Evolutionary conservation across 2,113 vertebrate species (phyloP).

Genomic region (Vombatus ursinus): DNA sequence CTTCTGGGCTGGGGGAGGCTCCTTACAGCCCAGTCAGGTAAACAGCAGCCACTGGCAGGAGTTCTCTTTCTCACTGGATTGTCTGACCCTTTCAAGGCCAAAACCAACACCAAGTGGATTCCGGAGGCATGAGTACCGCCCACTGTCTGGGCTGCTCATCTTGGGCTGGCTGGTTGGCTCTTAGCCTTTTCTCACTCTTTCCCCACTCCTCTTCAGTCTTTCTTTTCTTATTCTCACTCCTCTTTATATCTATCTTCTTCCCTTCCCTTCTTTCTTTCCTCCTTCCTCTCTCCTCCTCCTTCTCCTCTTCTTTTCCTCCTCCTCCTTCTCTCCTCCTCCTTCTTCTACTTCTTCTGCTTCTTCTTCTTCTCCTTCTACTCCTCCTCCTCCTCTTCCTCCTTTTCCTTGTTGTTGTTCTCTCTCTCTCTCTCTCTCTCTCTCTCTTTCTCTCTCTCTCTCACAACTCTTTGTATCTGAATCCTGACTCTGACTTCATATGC

Average conservation of each 20-base stretch:
- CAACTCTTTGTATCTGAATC: too few species aligned
- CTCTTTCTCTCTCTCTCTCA: too few species aligned
- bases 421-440: too few species aligned
- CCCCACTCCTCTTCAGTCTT: background rate
- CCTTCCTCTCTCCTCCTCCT: background rate
- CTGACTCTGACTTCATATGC: too few species aligned
- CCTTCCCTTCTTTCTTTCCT: background rate
- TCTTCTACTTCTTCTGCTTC: too few species aligned
- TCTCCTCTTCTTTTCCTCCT: background rate
- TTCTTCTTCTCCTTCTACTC: too few species aligned
- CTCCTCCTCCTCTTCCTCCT: too few species aligned
- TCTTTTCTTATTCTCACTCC: background rate
- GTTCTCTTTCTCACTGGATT: constrained; percentile 43
- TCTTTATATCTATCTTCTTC: background rate
- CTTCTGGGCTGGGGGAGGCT: constrained; percentile 22
- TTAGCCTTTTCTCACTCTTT: background rate
- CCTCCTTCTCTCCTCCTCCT: too few species aligned
- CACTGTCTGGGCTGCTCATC: constrained; percentile 40
- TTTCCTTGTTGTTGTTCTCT: too few species aligned
- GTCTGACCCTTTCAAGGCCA: constrained; percentile 53
- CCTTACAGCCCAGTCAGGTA: constrained; percentile 51
- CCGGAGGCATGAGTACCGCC: background rate
- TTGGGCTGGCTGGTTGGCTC: background rate
- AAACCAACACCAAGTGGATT: constrained; percentile 49
- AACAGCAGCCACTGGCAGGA: constrained; percentile 37